Conservation (phyloP, 2,888 invertebrate genomes). For the Habrosyne pyritoides region DNA sequence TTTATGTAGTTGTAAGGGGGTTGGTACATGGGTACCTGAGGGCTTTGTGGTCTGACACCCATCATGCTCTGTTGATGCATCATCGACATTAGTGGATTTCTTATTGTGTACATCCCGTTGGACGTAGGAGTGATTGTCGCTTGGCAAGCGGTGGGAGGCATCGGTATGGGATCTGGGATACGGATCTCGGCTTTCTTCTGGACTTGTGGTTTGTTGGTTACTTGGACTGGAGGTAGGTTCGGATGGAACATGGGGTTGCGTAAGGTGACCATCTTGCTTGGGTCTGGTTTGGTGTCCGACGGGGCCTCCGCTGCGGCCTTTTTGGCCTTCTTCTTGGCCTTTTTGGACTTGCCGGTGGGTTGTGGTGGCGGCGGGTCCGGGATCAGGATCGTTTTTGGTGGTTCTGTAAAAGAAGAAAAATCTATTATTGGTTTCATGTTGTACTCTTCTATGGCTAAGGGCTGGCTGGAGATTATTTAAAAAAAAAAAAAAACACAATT, state of each 20-base stretch:
- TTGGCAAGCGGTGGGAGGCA: conserved; percentile 77
- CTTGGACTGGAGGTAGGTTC: conserved; percentile 70
- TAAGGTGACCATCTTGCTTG: conserved; percentile 88
- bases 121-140: conserved; percentile 79
- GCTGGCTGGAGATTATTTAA: too few species aligned
- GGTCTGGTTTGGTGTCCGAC: conserved; percentile 53
- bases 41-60: conserved; percentile 50
- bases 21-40: conserved; percentile 45
- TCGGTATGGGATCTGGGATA: conserved; percentile 74
- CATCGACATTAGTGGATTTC: conserved; percentile 87
- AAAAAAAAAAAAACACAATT: too few species aligned
- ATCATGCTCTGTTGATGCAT: conserved; percentile 74
- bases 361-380: conserved; percentile 47
- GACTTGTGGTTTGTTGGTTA: conserved; percentile 43
- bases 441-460: too few species aligned
- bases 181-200: conserved; percentile 67
- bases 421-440: too few species aligned
- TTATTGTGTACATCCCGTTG: conserved; percentile 92
- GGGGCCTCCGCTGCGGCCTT: conserved; percentile 65
- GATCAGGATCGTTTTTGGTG: conserved; percentile 57
- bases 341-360: conserved; percentile 64
- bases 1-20: conserved; percentile 61
- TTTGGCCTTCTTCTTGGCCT: conserved; percentile 77
- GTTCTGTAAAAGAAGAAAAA: conserved; percentile 47
- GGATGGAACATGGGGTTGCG: conserved; percentile 91